Evolutionary conservation across 1,140 invertebrate genomes (phyloP).

Genomic region (Plutomurus gul): DNA sequence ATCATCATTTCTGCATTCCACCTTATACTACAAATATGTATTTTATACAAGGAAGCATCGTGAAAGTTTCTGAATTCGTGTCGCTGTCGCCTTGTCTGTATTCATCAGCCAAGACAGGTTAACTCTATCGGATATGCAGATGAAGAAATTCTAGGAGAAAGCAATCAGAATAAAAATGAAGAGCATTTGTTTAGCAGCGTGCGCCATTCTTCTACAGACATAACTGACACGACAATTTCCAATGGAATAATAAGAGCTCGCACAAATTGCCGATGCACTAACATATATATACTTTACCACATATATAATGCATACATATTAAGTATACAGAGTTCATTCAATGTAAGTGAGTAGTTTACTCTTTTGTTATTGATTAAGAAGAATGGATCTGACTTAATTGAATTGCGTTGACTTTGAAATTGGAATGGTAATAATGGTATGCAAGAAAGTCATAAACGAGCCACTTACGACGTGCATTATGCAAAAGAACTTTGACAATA

Average conservation of each 20-base stretch:
- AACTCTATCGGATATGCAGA: neutral
- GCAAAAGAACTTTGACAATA: slow-evolving; percentile 20
- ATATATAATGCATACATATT: too few relatives aligned
- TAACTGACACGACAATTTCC: too few relatives aligned
- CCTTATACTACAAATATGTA: too few relatives aligned
- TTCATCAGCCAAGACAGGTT: neutral
- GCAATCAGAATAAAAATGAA: slow-evolving; percentile 22
- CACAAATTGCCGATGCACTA: too few relatives aligned
- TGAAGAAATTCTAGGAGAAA: neutral
- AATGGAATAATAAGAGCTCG: too few relatives aligned
- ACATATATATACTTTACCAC: too few relatives aligned
- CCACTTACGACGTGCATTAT: neutral
- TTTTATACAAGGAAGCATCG: too few relatives aligned
- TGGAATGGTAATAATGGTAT: neutral
- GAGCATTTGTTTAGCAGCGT: slow-evolving; percentile 10
- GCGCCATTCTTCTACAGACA: too few relatives aligned
- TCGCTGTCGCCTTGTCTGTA: too few relatives aligned
- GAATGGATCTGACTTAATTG: neutral
- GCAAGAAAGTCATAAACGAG: neutral
- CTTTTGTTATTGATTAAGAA: slow-evolving; percentile 8
- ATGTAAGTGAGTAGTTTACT: neutral
- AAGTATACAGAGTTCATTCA: too few relatives aligned
- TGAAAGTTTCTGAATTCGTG: too few relatives aligned
- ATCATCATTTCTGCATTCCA: neutral
- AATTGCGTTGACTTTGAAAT: neutral